Base-by-base conservation (phyloP, 2,113 vertebrate species). In the Lipophrys pholis region DNA sequence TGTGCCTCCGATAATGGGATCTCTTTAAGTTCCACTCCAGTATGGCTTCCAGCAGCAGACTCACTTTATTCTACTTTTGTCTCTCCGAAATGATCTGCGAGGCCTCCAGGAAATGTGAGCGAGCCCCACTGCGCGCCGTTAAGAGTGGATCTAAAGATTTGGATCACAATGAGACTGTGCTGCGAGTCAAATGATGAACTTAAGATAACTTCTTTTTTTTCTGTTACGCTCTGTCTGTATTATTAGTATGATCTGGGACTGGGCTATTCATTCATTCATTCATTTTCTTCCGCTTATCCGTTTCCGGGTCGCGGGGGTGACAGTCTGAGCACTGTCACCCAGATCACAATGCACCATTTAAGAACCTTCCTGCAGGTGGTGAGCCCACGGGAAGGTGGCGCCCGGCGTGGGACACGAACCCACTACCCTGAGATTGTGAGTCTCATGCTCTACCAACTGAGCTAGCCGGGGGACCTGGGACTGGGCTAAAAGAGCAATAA, bases 1-100 rank as follows among this genome's bases (percentile, higher is more conserved):
- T 75, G 80, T 70, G 65, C 77, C 54, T 77, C 80, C 85, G 73
- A 86, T 90, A 87, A 91, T 88, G 73, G 81, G 85, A 91, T 88
- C 82, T 85, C 75, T 91, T 86, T 54, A 80, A 86, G 76, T 87
- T 90, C 57, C 77, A 87, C 90, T 89, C 71, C 70, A 86, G 63
- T 62, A 90, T 80, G 76, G 80, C 90, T 90, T 89, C 78, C 76
- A 86, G 90, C 73, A 0, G 66, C 64, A 21, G 36, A 36, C 79
- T 79, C 21, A 21, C 57, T 81, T 78, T 60, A 69, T 69, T 84
- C 76, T 71, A n/a, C 76, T 78, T 82, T 85, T 76, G 76, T 85
- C 77, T 86, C 66, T 78, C 53, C 41, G 66, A 74, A 70, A 72
- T 78, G 56, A 83, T 84, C 71, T 9, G 49, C 30, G 8, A 57